Base-by-base conservation (phyloP, 2,797 vertebrate genomes). In the Halcyon badia region DNA sequence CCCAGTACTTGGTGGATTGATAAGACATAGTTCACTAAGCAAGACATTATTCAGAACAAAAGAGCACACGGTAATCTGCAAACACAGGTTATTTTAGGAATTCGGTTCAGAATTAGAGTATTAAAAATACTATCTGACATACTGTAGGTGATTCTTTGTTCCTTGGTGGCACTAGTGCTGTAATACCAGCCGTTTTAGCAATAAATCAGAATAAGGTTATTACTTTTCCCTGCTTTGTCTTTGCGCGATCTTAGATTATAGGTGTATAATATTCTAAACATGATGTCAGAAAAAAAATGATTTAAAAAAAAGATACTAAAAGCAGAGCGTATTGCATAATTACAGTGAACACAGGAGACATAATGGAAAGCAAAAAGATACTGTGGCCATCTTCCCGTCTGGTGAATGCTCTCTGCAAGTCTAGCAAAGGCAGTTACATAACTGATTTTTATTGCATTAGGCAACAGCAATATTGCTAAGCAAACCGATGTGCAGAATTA, bases 381-480 rank as follows among this genome's bases (percentile, higher is more conserved):
- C 85, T 8, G 83, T 86, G 81, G 86, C 94, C 88, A 82, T 95
- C 77, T 95, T 96, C 73, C 70, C 0, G 2, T 65, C 76, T 91
- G 69, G 57, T 62, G 88, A 96, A 90, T 48, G 64, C 68, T 87
- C 77, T 76, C 87, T 92, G 83, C 81, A 62, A 92, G 86, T 58
- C 92, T 94, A 72, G 88, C 80, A 96, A 93, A 96, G 86, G 88
- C 93, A 84, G 95, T 97, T 97, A 95, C 90, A 87, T 96, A 97
- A 97, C 96, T 85, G 96, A 94, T 94, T 92, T 94, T 94, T 95
- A 96, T 94, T 93, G 79, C 93, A 66, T 97, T 94, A 96, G 95
- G 95, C 96, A 97, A 95, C 87, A 86, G 94, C 93, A 95, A 78
- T 94, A 96, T 90, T 92, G 87, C 96, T 91, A 91, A 86, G 96